Conservation (phyloP, 2,888 invertebrate genomes). For the Sympetrum striolatum region DNA sequence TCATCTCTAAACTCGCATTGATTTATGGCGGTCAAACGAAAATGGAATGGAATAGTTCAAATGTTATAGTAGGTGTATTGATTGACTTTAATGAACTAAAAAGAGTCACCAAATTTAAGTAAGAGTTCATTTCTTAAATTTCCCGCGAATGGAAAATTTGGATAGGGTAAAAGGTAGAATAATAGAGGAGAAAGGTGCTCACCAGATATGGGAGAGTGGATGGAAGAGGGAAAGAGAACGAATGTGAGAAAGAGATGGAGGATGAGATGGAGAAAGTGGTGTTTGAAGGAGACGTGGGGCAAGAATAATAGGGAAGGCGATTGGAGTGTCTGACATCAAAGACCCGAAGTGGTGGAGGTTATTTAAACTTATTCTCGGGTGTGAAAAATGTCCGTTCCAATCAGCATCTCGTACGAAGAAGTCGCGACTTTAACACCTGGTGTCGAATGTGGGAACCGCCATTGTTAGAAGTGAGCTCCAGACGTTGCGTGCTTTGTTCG, state of each 20-base stretch:
- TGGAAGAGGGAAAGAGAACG: background rate
- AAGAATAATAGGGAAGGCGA: background rate
- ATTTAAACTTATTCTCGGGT: background rate
- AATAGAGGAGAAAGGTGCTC: background rate
- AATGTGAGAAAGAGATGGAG: background rate
- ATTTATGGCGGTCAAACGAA: too few relatives aligned
- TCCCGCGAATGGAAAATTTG: too few relatives aligned
- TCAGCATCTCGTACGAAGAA: background rate
- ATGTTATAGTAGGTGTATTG: too few relatives aligned
- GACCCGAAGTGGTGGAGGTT: background rate
- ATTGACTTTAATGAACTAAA: too few relatives aligned
- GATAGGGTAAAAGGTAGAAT: background rate
- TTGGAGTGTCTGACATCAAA: slow-evolving; percentile 7
- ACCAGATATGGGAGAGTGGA: background rate
- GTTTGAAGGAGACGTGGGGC: background rate
- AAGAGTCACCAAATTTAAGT: too few relatives aligned
- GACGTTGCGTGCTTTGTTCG: background rate
- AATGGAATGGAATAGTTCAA: too few relatives aligned
- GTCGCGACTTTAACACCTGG: background rate
- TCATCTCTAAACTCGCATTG: too few relatives aligned
- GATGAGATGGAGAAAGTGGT: background rate
- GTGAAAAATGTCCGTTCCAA: slow-evolving; percentile 31
- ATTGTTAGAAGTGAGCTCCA: background rate
- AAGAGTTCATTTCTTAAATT: too few relatives aligned
- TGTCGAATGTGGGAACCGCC: background rate